Conservation (phyloP, 2,797 vertebrate genomes). For the Ibycter americanus region DNA sequence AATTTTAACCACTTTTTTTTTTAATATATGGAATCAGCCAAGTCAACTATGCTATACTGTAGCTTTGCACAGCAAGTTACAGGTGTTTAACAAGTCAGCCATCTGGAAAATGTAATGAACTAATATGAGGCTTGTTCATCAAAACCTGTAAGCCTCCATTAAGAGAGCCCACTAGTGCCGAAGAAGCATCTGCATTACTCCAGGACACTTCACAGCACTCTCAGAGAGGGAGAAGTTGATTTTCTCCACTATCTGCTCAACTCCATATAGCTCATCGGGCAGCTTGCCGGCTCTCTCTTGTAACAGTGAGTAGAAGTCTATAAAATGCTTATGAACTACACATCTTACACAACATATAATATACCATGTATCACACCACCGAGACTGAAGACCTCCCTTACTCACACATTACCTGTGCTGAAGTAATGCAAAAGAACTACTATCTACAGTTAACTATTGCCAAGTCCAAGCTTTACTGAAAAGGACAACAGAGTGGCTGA, state of each 20-base stretch:
- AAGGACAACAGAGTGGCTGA: not conserved
- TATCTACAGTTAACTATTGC: not conserved
- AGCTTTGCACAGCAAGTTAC: not conserved
- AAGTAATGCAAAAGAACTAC: not conserved
- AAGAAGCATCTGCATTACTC: not conserved
- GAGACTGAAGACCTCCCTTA: not conserved
- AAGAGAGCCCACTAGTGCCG: not conserved
- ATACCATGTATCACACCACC: rapidly evolving
- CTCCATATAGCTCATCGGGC: not conserved
- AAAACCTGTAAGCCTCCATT: not conserved
- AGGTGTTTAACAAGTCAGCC: not conserved
- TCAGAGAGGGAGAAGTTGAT: not conserved
- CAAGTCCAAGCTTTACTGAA: not conserved
- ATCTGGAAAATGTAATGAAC: not conserved
- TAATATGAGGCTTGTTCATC: not conserved
- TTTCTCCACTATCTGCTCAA: not conserved
- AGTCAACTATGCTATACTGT: not conserved
- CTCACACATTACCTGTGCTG: not conserved
- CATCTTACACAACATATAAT: not conserved
- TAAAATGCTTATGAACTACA: not conserved
- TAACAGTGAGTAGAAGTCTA: not conserved
- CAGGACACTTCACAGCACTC: not conserved
- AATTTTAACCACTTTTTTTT: not conserved
- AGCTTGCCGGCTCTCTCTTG: not conserved
- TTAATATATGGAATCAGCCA: not conserved